Percentiles rank a stretch among this genome's conserved stretches.
Conservation (phyloP, 2,888 invertebrate genomes). For the Odontocerum albicorne region DNA sequence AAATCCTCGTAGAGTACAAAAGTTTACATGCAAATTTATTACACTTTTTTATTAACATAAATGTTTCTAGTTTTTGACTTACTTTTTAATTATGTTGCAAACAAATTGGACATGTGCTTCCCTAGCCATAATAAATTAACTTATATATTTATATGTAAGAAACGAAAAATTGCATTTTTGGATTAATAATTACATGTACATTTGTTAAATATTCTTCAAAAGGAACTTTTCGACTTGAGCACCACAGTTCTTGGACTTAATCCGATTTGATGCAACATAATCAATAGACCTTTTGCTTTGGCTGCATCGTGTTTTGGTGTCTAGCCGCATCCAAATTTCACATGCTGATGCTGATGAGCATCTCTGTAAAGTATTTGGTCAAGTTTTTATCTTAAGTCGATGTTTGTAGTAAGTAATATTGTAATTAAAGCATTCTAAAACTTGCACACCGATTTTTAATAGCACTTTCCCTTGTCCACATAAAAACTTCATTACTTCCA, state of each 20-base stretch:
- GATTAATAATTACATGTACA: constrained; percentile 6
- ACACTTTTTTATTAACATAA: constrained; percentile 4
- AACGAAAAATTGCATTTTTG: not conserved
- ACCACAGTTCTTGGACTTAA: not conserved
- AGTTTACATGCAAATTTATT: constrained; percentile 14
- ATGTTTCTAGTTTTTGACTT: constrained; percentile 12
- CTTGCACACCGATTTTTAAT: constrained; percentile 17
- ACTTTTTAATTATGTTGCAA: constrained; percentile 23
- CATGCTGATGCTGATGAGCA: constrained; percentile 19
- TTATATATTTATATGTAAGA: not conserved
- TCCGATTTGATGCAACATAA: constrained; percentile 25
- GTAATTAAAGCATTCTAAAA: constrained; percentile 36
- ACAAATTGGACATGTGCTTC: constrained; percentile 33
- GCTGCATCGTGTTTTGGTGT: constrained; percentile 1
- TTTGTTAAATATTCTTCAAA: not conserved
- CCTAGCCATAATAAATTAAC: constrained; percentile 14
- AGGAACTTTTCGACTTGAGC: too few species aligned
- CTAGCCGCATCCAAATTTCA: not conserved
- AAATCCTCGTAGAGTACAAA: constrained; percentile 30
- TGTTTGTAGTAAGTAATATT: constrained; percentile 37
- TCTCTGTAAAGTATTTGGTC: constrained; percentile 35
- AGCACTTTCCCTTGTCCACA: too few species aligned
- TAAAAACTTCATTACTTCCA: too few species aligned
- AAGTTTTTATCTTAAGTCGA: constrained; percentile 35
- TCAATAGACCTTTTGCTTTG: constrained; percentile 8